Evolutionary conservation across 2,113 vertebrate species (phyloP), one percentile per base, ranked within the genome.

Genomic region (Bambusicola thoracicus): DNA sequence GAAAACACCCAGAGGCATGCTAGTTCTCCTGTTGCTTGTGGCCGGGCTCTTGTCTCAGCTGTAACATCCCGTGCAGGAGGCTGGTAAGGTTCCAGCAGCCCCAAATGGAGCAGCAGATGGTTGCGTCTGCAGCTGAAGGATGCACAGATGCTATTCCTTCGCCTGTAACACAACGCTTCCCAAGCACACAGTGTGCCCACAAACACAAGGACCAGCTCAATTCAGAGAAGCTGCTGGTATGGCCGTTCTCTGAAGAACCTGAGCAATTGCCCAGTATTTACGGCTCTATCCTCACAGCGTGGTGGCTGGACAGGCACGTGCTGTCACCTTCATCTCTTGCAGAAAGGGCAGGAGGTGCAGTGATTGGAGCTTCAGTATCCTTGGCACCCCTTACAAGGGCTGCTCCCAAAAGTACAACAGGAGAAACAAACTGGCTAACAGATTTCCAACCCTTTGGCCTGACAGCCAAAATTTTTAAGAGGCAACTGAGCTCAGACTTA

Each of bases 81-180:
- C 79, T 96, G 96, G 85, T 92, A 1, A 6, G 25, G 55, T 83
- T 96, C 94, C 94, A 97, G 85, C 72, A 90, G 67, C 66, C 74
- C 88, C 86, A 92, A 95, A 95, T 85, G 94, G 90, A 92, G 73
- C 44, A 88, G 88, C 88, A 96, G 90, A 93, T 92, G 93, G 92
- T 89, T 85, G 72, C 78, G 91, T 90, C 95, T 97, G 87, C 87
- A 96, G 94, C 92, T 94, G 90, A 90, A 93, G 62, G 13, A 79
- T 1, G 82, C 93, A 94, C 93, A 96, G 91, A 96, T 94, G 93
- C 94, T 95, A 79, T 91, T 91, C 76, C 81, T 62, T 67, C 0
- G 25, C 81, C 38, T 87, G 87, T 79, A 92, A 82, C 74, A 83
- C 81, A 87, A 56, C 0, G 19, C 72, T 96, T 94, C 83, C 73